Conservation (phyloP, 2,797 vertebrate species). For the Gila robusta region DNA sequence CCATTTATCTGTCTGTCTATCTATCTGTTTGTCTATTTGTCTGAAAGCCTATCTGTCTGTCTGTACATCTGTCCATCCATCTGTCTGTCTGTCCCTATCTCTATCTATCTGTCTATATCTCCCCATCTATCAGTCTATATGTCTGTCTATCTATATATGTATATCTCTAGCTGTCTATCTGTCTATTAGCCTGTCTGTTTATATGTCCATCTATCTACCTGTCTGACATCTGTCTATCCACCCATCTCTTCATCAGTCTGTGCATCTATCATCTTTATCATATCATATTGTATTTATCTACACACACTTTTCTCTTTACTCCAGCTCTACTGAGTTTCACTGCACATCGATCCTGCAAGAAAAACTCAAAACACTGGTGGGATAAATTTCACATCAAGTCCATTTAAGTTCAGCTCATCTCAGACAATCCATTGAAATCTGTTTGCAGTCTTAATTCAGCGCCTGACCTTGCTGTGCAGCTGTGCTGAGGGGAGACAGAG, state of each 20-base stretch:
- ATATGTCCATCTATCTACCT: background rate
- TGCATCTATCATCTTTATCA: constrained; percentile 10
- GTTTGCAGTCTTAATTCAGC: constrained; percentile 51
- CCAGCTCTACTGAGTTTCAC: constrained; percentile 34
- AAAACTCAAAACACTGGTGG: constrained; percentile 40
- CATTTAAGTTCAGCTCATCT: constrained; percentile 36
- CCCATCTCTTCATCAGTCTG: background rate
- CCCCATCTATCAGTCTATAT: background rate
- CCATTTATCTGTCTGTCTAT: too few species aligned
- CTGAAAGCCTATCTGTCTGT: background rate
- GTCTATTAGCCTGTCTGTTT: background rate
- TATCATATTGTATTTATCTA: background rate
- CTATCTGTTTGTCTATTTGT: background rate
- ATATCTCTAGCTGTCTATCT: background rate
- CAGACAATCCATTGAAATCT: constrained; percentile 41
- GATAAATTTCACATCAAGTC: constrained; percentile 47
- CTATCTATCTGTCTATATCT: background rate
- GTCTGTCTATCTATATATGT: background rate
- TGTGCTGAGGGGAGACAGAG: constrained; percentile 25
- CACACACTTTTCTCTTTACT: constrained; percentile 17
- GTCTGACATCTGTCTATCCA: background rate
- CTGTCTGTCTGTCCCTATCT: background rate
- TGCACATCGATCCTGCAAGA: constrained; percentile 48
- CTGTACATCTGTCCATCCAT: too few species aligned
- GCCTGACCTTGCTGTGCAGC: constrained; percentile 25